Percentiles rank a stretch among this genome's conserved stretches.
Conservation (phyloP, 2,888 invertebrate genomes). For the Holacanthella duospinosa region DNA sequence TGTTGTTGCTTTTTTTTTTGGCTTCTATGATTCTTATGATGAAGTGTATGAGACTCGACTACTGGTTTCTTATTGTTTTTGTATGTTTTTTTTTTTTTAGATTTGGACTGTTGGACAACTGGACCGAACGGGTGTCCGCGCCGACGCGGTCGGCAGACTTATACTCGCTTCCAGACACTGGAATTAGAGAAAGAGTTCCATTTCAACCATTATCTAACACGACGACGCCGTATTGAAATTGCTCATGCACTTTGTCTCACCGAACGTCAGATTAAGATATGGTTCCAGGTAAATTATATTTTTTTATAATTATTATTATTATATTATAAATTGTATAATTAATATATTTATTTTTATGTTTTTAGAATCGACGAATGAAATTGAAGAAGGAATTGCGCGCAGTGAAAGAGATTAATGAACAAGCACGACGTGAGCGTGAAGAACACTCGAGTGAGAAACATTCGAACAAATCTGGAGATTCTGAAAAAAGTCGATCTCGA, state of each 20-base stretch:
- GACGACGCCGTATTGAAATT: conserved; percentile 91
- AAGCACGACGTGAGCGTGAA: conserved; percentile 77
- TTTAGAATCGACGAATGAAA: conserved; percentile 78
- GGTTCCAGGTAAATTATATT: conserved; percentile 64
- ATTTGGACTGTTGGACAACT: conserved; percentile 44
- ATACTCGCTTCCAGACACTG: conserved; percentile 95
- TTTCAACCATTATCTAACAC: conserved; percentile 93
- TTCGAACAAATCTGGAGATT: neutral
- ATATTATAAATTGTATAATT: neutral
- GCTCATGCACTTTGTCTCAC: conserved; percentile 91
- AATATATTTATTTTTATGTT: neutral
- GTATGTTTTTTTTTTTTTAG: no score
- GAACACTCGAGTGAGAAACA: conserved; percentile 81
- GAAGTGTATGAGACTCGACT: no score
- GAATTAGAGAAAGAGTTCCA: conserved; percentile 98
- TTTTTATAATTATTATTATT: neutral
- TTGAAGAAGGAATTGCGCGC: conserved; percentile 89
- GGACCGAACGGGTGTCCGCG: conserved; percentile 92
- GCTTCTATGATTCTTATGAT: no score
- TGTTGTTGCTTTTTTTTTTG: no score
- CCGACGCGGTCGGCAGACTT: conserved; percentile 89
- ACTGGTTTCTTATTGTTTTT: no score
- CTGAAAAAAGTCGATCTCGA: conserved; percentile 2
- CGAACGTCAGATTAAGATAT: conserved; percentile 88
- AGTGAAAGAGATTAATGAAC: conserved; percentile 89